Evolutionary conservation across 2,113 vertebrate species (phyloP).

Genomic region (Syngnathus scovelli): DNA sequence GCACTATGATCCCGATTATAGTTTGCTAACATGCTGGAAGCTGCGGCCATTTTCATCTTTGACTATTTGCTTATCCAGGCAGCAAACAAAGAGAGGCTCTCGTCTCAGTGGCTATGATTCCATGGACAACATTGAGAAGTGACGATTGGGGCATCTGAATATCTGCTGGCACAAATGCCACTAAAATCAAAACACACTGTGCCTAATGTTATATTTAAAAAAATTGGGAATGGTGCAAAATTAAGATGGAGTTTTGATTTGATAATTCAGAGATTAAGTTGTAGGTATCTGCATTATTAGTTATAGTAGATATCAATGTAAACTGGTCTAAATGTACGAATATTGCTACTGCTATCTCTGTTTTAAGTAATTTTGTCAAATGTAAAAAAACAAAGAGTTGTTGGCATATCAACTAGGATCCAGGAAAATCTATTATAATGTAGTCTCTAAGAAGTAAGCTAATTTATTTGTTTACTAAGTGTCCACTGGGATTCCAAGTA

Average conservation of each 20-base stretch:
- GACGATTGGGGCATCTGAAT: not conserved
- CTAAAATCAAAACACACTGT: not conserved
- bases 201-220: not conserved
- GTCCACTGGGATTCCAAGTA: no score
- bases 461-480: not conserved
- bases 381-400: not conserved
- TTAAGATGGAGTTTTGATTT: not conserved
- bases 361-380: not conserved
- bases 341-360: not conserved
- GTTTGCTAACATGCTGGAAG: not conserved
- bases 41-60: not conserved
- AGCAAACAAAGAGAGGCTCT: not conserved
- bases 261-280: not conserved
- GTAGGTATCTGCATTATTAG: not conserved
- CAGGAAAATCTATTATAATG: not conserved
- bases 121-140: not conserved
- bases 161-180: not conserved
- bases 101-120: not conserved
- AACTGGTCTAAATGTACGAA: not conserved
- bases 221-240: not conserved
- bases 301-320: not conserved
- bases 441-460: not conserved
- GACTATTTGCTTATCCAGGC: not conserved
- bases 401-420: not conserved
- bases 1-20: not conserved